Percentiles rank a stretch among this genome's conserved stretches.
phyloP scores from a whole-genome alignment of 2,113 vertebrate species.

The Hymenochirus boettgeri region DNA sequence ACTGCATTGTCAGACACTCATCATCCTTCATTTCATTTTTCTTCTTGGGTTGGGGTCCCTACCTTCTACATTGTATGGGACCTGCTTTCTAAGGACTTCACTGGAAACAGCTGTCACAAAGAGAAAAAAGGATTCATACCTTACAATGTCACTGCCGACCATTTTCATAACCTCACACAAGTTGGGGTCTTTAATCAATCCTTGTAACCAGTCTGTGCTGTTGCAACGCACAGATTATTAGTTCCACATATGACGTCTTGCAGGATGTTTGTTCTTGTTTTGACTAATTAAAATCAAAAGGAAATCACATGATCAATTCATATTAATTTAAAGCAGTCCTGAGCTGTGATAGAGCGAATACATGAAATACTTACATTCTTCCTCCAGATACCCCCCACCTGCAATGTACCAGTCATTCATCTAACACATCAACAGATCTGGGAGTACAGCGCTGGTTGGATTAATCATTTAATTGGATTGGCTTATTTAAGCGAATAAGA shows the following conservation, averaged over 20 bases:
- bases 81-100: too few species aligned
- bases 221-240: neutral
- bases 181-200: neutral
- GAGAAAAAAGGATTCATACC: neutral
- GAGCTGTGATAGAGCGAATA: neutral
- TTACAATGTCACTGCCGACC: neutral
- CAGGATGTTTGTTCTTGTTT: too few species aligned
- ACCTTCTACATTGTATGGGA: too few species aligned
- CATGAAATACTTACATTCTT: constrained; percentile 22
- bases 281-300: too few species aligned
- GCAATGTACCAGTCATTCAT: constrained; percentile 35
- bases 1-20: too few species aligned
- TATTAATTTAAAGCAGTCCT: too few species aligned
- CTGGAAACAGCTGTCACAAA: neutral
- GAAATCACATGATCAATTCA: too few species aligned
- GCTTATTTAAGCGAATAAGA: constrained; percentile 20
- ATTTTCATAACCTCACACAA: neutral
- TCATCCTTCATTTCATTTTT: too few species aligned
- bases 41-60: too few species aligned
- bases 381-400: constrained; percentile 28
- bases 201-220: neutral
- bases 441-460: constrained; percentile 40
- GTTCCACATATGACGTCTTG: too few species aligned
- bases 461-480: constrained; percentile 22
- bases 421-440: neutral